These are phyloP conservation scores for Siphamia tubifer DNA, from an alignment of 2,113 vertebrate species.

Conservation along the genomic window DNA sequence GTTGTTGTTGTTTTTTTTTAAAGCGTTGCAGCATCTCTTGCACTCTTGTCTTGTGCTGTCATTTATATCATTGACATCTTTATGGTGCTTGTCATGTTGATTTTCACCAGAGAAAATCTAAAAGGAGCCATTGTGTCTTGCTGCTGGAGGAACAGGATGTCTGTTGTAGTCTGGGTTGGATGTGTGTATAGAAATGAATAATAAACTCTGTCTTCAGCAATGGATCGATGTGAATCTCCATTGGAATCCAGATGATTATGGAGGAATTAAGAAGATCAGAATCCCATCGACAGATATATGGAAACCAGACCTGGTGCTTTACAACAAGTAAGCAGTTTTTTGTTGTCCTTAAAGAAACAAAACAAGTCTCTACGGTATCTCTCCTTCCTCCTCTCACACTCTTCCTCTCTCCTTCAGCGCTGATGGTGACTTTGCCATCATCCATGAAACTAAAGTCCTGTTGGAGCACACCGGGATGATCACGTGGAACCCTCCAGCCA, in stretches of 20 bases:
- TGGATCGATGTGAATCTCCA: slow-evolving; percentile 89
- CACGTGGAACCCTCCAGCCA: slow-evolving; percentile 94
- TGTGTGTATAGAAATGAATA: not conserved
- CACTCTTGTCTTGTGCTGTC: too few relatives aligned
- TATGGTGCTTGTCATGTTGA: too few relatives aligned
- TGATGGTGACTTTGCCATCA: slow-evolving; percentile 94
- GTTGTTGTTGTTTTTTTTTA: too few relatives aligned
- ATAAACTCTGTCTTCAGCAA: slow-evolving; percentile 68
- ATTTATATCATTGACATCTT: too few relatives aligned
- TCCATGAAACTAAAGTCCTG: slow-evolving; percentile 92
- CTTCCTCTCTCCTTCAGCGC: slow-evolving; percentile 77
- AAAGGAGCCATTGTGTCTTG: too few relatives aligned
- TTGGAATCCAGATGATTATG: slow-evolving; percentile 89
- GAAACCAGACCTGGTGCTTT: slow-evolving; percentile 91
- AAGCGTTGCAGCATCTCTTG: too few relatives aligned
- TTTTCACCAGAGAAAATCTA: too few relatives aligned
- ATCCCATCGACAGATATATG: slow-evolving; percentile 89
- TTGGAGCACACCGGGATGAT: slow-evolving; percentile 89
- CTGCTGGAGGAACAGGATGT: too few relatives aligned
- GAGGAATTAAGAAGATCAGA: slow-evolving; percentile 88
- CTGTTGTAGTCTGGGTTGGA: too few relatives aligned
- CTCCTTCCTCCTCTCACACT: not conserved
- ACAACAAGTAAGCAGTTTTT: slow-evolving; percentile 88
- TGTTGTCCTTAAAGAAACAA: too few relatives aligned
- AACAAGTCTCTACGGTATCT: not conserved